A percentile compares a stretch with the other conserved stretches of the same genome.
These are phyloP conservation scores for Leucoma salicis DNA, from an alignment of 2,888 invertebrate species.

Conservation along the genomic window DNA sequence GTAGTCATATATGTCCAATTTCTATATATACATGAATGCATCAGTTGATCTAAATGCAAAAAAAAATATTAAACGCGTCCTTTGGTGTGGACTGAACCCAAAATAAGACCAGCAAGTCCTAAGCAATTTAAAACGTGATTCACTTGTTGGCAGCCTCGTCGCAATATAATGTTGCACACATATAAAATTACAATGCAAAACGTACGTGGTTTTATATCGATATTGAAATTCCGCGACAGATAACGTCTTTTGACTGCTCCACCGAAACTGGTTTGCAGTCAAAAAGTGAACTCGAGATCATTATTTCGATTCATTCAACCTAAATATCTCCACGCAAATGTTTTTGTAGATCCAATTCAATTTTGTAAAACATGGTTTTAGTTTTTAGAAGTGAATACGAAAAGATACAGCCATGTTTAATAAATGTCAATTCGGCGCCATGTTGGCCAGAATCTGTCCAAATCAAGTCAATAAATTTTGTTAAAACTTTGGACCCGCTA, in stretches of 20 bases:
- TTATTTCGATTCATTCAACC: constrained; percentile 55
- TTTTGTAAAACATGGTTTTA: constrained; percentile 42
- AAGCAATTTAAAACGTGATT: constrained; percentile 34
- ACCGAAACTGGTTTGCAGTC: constrained; percentile 51
- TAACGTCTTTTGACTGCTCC: constrained; percentile 42
- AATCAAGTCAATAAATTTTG: constrained; percentile 23
- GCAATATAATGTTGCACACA: constrained; percentile 37
- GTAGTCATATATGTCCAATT: no score
- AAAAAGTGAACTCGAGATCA: constrained; percentile 48
- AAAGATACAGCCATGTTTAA: not conserved
- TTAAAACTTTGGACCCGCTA: constrained; percentile 19
- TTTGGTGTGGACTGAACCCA: constrained; percentile 21
- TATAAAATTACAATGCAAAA: constrained; percentile 47
- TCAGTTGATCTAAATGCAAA: not conserved
- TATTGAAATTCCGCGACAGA: constrained; percentile 50
- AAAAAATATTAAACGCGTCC: constrained; percentile 13
- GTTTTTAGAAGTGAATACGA: constrained; percentile 29
- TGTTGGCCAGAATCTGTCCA: constrained; percentile 17
- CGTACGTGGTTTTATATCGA: constrained; percentile 47
- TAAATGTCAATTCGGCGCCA: constrained; percentile 35
- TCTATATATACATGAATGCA: constrained; percentile 18
- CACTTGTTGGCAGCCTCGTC: constrained; percentile 33
- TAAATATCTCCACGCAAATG: constrained; percentile 41
- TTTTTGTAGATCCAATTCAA: constrained; percentile 42
- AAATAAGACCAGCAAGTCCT: constrained; percentile 26